Evolutionary conservation across 92 coral and sea anemone species (phyloP).

Genomic region (Epizoanthus illoricatus): DNA sequence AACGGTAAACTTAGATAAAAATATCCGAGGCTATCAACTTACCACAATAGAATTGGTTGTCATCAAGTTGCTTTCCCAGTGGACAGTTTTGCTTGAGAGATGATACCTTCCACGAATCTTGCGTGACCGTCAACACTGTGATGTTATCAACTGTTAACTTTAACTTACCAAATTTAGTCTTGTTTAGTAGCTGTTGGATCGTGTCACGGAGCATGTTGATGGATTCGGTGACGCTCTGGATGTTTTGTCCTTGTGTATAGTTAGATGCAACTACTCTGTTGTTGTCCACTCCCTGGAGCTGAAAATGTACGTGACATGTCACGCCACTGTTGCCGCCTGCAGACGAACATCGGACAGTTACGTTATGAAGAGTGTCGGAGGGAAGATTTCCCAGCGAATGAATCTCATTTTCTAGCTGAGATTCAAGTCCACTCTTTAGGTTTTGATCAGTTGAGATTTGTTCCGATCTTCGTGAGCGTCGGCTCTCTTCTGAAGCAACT

Average conservation of each 20-base stretch:
- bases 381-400: constrained; percentile 36
- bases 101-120: constrained; percentile 45
- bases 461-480: too few species aligned
- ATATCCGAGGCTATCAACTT: constrained; percentile 4
- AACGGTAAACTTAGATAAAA: too few species aligned
- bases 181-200: constrained; percentile 46
- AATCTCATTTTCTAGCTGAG: too few species aligned
- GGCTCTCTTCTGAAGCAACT: too few species aligned
- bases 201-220: constrained; percentile 39
- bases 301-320: constrained; percentile 50
- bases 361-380: constrained; percentile 36
- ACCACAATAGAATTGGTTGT: constrained; percentile 60
- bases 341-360: constrained; percentile 4
- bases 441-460: too few species aligned
- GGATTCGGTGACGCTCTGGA: constrained; percentile 51
- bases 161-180: constrained; percentile 30
- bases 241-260: constrained; percentile 43
- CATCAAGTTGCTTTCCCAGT: constrained; percentile 33
- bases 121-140: constrained; percentile 32
- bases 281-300: constrained; percentile 38
- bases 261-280: constrained; percentile 33
- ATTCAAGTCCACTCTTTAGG: too few species aligned
- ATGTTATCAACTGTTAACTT: constrained; percentile 33
- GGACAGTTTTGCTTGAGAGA: constrained; percentile 45
- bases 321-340: neutral